These are phyloP conservation scores for Drosophila mercatorum DNA, from an alignment of 2,888 invertebrate genomes.

Conservation along the genomic window DNA sequence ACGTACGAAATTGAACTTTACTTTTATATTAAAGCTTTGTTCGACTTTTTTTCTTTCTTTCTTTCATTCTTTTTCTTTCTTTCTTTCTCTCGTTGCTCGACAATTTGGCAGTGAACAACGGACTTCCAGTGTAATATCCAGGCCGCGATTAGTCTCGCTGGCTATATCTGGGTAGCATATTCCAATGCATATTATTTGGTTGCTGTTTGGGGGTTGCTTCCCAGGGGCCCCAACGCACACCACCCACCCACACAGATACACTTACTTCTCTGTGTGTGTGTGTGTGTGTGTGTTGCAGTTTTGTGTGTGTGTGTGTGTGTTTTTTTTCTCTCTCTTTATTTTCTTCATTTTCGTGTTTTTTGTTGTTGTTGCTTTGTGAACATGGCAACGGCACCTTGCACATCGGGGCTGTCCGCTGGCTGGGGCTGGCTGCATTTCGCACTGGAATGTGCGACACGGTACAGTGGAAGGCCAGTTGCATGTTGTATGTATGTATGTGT, in stretches of 20 bases:
- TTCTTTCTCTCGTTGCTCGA: slow-evolving; percentile 3
- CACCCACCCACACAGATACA: slow-evolving; percentile 4
- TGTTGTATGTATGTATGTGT: slow-evolving; percentile 29
- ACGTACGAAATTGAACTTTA: slow-evolving; percentile 57
- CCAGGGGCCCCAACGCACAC: slow-evolving; percentile 15
- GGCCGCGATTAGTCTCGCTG: slow-evolving; percentile 5
- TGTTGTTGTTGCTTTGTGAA: slow-evolving; percentile 14
- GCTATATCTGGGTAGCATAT: slow-evolving; percentile 10
- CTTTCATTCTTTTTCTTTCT: not conserved
- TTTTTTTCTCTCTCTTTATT: slow-evolving; percentile 4
- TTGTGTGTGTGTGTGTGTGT: slow-evolving; percentile 1
- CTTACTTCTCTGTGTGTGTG: not conserved
- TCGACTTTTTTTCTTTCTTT: slow-evolving; percentile 23
- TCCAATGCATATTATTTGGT: slow-evolving; percentile 54
- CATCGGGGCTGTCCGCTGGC: slow-evolving; percentile 35
- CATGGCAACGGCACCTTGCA: slow-evolving; percentile 51
- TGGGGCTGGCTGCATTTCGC: slow-evolving; percentile 45
- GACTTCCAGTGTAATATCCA: slow-evolving; percentile 34
- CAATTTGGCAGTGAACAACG: slow-evolving; percentile 3
- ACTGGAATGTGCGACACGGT: slow-evolving; percentile 43
- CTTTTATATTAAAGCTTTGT: slow-evolving; percentile 60
- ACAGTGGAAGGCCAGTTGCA: slow-evolving; percentile 66
- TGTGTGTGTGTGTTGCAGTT: slow-evolving; percentile 4
- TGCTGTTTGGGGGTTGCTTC: slow-evolving; percentile 44
- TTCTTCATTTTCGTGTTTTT: slow-evolving; percentile 8